Base-by-base conservation (phyloP, 2,113 vertebrate species). In the Ictalurus punctatus region DNA sequence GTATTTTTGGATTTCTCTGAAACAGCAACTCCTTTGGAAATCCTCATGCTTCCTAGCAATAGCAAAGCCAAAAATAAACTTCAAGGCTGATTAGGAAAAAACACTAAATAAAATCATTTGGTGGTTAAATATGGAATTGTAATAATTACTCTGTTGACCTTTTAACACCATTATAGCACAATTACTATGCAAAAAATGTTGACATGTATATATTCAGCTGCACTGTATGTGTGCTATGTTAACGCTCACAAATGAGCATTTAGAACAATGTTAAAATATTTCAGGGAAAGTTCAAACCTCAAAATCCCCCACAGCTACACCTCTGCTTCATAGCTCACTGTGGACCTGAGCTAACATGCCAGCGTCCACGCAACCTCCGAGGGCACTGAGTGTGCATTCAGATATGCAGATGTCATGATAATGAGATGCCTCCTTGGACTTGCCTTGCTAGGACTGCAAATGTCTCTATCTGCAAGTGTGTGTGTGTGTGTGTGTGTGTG, bases 381-480 rank as follows among this genome's bases (percentile, higher is more conserved):
- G 65, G 79, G 52, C 85, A 83, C 84, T 19, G 56, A 16, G 52
- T 78, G 85, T 73, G 54, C 54, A 76, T 91, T 89, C 65, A 89
- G 82, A 85, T 83, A 90, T 89, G 87, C 82, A 89, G 88, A 89
- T 90, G 78, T 83, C 78, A 87, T 85, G 87, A 91, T 90, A 90
- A 88, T 86, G 83, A 92, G 86, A 63, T 87, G 85, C 91, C 5
- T 4, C n/a, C 76, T 78, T 82, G 82, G 44, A 85, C 82, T 69
- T 88, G 76, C 88, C 30, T 78, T 87, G 34, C 76, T 61, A 58
- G 59, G 82, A 89, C 84, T 87, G 73, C 81, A 85, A 79, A 84
- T 71, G 54, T 65, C 80, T 88, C 79, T 86, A 80, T 87, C 78
- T 78, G 79, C 82, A 88, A 52, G 56, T 8, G 56, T 58, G 58